Conservation (phyloP, 2,113 vertebrate species). For the Pavo muticus region DNA sequence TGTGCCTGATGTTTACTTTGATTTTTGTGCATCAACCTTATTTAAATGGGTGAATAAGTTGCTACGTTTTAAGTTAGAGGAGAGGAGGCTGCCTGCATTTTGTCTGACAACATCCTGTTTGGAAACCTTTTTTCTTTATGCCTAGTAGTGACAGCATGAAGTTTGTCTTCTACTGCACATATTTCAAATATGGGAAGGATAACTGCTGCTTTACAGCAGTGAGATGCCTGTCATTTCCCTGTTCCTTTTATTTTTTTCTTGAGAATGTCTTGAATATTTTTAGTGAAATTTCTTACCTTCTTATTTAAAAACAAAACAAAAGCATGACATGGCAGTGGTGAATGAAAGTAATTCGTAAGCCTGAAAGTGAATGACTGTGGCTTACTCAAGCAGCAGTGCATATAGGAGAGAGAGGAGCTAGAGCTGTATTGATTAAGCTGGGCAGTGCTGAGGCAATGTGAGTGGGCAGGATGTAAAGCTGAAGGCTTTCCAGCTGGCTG, state of each 20-base stretch:
- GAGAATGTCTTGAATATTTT: background rate
- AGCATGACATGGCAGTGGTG: background rate
- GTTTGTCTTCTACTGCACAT: background rate
- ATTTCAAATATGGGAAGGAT: background rate
- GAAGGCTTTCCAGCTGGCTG: conserved; percentile 47
- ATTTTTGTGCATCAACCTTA: background rate
- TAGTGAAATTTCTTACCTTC: background rate
- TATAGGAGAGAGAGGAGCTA: background rate
- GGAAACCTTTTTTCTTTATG: background rate
- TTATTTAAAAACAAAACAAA: background rate
- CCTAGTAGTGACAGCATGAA: background rate
- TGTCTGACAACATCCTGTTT: background rate
- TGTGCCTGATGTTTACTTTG: background rate
- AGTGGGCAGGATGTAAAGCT: conserved; percentile 3
- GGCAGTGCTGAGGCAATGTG: background rate
- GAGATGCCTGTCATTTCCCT: background rate
- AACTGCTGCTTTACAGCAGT: background rate
- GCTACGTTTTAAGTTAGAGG: background rate
- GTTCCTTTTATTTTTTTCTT: background rate
- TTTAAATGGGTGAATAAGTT: background rate
- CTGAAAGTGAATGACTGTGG: background rate
- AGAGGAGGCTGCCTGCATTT: background rate
- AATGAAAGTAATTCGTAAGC: background rate
- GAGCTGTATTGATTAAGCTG: conserved; percentile 7
- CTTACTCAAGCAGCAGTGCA: background rate